A percentile compares a stretch with the other conserved stretches of the same genome.
phyloP scores from a whole-genome alignment of 2,113 vertebrate genomes.

The Forbesichthys papilliferus region DNA sequence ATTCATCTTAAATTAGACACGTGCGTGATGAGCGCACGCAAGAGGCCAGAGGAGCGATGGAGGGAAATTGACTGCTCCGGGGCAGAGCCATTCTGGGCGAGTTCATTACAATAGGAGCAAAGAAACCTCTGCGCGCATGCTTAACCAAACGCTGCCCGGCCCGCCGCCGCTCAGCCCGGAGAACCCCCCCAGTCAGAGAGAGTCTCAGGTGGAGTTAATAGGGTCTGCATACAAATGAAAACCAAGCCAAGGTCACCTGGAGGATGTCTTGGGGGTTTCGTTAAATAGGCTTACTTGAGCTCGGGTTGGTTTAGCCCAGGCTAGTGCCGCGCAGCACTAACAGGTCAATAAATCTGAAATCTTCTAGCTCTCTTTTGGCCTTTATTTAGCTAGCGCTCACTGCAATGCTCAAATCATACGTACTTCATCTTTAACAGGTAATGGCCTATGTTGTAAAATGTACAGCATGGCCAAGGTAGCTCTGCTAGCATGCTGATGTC shows the following conservation, averaged over 20 bases:
- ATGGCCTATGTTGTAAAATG: no score
- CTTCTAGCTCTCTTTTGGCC: no score
- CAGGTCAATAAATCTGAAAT: conserved; percentile 15
- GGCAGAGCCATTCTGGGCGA: conserved; percentile 64
- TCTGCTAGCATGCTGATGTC: no score
- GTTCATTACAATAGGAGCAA: conserved; percentile 61
- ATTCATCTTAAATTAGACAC: conserved; percentile 65
- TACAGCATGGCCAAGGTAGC: no score
- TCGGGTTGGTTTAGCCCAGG: conserved; percentile 22
- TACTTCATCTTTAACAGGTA: no score
- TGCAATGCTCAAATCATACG: no score
- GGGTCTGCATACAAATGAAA: conserved; percentile 47
- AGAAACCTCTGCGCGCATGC: conserved; percentile 22
- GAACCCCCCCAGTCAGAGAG: conserved; percentile 8
- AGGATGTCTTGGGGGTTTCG: conserved; percentile 25
- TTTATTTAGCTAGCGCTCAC: no score
- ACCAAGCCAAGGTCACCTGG: conserved; percentile 44
- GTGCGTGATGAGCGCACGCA: conserved; percentile 61
- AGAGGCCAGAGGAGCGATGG: conserved; percentile 58
- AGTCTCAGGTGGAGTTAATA: conserved; percentile 30
- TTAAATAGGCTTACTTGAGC: conserved; percentile 30
- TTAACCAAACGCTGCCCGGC: conserved; percentile 45
- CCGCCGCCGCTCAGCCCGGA: not conserved
- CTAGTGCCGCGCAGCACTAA: conserved; percentile 28
- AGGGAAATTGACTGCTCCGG: conserved; percentile 67